A percentile compares a stretch with the other conserved stretches of the same genome.
Conservation (phyloP, 2,797 vertebrate genomes). For the Champsocephalus esox region DNA sequence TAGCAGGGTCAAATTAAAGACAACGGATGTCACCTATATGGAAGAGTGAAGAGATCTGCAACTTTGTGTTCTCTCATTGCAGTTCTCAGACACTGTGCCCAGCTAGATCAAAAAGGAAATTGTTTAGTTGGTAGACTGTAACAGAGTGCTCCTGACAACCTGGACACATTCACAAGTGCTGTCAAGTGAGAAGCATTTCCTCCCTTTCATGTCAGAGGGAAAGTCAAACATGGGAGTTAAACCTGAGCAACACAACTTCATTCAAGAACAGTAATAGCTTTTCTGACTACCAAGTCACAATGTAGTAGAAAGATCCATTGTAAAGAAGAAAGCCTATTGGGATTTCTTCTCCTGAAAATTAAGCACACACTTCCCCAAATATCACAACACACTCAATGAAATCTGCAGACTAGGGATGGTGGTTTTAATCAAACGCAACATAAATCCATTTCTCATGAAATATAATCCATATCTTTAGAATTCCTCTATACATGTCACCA, state of each 20-base stretch:
- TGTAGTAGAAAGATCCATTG: background rate
- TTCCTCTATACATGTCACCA: background rate
- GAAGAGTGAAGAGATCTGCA: conserved; percentile 32
- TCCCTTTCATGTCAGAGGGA: conserved; percentile 46
- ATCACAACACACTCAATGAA: background rate
- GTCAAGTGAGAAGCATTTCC: conserved; percentile 52
- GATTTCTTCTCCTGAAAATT: background rate
- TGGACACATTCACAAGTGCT: conserved; percentile 53
- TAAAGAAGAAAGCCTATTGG: background rate
- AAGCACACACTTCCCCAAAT: background rate
- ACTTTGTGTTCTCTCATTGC: conserved; percentile 26
- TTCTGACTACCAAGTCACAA: conserved; percentile 1
- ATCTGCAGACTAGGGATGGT: background rate
- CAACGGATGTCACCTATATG: conserved; percentile 54
- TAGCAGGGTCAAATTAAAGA: conserved; percentile 59
- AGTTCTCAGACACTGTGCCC: conserved; percentile 17
- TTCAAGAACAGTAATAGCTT: background rate
- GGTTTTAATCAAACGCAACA: background rate
- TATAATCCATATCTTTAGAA: background rate
- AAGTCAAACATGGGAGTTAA: conserved; percentile 51
- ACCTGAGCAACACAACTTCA: conserved; percentile 13
- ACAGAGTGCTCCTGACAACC: conserved; percentile 36
- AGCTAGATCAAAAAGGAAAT: conserved; percentile 35
- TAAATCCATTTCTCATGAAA: background rate
- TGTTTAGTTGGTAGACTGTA: conserved; percentile 28